phyloP scores from a whole-genome alignment of 2,888 invertebrate genomes.

The Pseudanteris insignis region DNA sequence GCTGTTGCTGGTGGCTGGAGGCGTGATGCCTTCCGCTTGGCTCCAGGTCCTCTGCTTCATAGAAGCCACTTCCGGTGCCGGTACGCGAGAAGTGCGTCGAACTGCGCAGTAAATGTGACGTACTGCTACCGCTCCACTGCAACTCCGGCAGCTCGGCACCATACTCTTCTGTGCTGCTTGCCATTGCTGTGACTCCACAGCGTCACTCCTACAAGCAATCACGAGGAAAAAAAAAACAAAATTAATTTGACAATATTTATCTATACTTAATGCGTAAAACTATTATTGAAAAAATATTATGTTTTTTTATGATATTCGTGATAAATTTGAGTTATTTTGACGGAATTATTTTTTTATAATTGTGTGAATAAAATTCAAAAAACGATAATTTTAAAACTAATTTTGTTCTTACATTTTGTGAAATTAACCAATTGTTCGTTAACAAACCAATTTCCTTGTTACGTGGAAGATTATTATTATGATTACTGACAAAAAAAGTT shows the following conservation, averaged over 20 bases:
- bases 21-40: constrained; percentile 66
- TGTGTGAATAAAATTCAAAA: no score
- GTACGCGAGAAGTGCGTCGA: constrained; percentile 65
- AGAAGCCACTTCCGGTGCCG: constrained; percentile 62
- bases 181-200: constrained; percentile 51
- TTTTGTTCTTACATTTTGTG: no score
- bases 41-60: constrained; percentile 65
- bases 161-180: constrained; percentile 44
- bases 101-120: constrained; percentile 58
- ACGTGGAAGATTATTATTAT: no score
- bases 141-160: constrained; percentile 62
- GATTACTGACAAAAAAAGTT: no score
- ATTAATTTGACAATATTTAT: no score
- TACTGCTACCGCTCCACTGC: constrained; percentile 60
- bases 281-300: not conserved
- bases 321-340: no score
- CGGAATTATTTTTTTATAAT: no score
- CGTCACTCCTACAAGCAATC: constrained; percentile 33
- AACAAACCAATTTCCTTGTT: no score
- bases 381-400: no score
- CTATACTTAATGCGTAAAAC: no score
- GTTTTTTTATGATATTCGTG: not conserved
- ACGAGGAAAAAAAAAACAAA: no score
- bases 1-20: constrained; percentile 68
- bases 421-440: no score